Evolutionary conservation across 1,140 invertebrate species (phyloP).

Genomic region (Andricus grossulariae): DNA sequence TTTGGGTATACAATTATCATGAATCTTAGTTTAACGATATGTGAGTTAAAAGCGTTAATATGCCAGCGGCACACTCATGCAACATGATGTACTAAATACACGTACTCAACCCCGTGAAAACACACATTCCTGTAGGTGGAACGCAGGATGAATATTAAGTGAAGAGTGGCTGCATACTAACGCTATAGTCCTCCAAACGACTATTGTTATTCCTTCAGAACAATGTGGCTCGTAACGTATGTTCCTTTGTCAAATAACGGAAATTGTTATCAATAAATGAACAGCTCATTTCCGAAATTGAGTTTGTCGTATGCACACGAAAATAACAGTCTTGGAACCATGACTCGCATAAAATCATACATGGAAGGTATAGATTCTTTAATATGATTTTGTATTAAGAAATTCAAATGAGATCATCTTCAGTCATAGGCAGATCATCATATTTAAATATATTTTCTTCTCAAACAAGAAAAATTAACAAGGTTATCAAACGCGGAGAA

Average conservation of each 20-base stretch:
- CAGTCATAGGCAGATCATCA: no score
- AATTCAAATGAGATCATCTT: background rate
- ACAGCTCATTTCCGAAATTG: background rate
- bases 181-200: background rate
- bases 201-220: constrained; percentile 2
- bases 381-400: background rate
- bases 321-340: background rate
- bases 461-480: no score
- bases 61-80: constrained; percentile 13
- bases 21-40: background rate
- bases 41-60: constrained; percentile 20
- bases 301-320: background rate
- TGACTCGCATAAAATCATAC: background rate
- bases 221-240: background rate
- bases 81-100: constrained; percentile 31
- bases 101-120: constrained; percentile 1
- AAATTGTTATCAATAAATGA: constrained; percentile 30
- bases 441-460: no score
- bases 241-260: constrained; percentile 10
- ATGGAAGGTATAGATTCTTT: background rate
- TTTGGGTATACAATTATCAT: background rate
- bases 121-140: constrained; percentile 28
- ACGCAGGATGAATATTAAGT: constrained; percentile 34
- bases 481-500: no score
- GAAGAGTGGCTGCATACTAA: background rate